Evolutionary conservation across 2,113 vertebrate genomes (phyloP), one percentile per base, ranked within the genome.

Genomic region (Oreochromis niloticus): DNA sequence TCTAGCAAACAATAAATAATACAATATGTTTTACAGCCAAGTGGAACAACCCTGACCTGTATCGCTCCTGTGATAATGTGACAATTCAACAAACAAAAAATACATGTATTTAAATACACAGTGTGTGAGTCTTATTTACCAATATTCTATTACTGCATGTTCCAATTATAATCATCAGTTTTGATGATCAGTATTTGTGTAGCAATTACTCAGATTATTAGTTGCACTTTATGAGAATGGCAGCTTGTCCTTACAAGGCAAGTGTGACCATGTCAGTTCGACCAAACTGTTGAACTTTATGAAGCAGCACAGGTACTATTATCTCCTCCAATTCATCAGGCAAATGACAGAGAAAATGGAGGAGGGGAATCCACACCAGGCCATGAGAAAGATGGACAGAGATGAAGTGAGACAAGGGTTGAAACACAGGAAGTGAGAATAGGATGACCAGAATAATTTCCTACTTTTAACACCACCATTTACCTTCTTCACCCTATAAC

Each of bases 291-390:
- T 46, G 39, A 79, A 78, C 81, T 71, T 71, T 84, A 48, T 36
- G 41, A 68, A 43, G 59, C 59, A 52, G 75, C 30, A 81, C 46
- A 66, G 39, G 39, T 66, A 5, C 39, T 3, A 82, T 82, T 87
- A 88, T 86, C 84, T 79, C 46, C 80, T 80, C 57, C 71, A 82
- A 88, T 87, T 85, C 54, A 86, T 81, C 56, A 91, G 80, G 79
- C 41, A 73, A 82, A 82, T 13, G 34, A 83, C 9, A 30, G 30
- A 85, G 56, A 68, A 82, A 81, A 17, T 6, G 24, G 39, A 56
- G 30, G 50, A 46, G 8, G 61, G 6, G 34, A n/a, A 43, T 46
- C 6, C 9, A 71, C 36, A 48, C 19, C 4, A 57, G 34, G 19
- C 56, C n/a, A 19, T 12, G n/a, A 61, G 12, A 17, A 3, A 87